Evolutionary conservation across 2,888 invertebrate species (phyloP).

Genomic region (Tanytarsus gracilentus): DNA sequence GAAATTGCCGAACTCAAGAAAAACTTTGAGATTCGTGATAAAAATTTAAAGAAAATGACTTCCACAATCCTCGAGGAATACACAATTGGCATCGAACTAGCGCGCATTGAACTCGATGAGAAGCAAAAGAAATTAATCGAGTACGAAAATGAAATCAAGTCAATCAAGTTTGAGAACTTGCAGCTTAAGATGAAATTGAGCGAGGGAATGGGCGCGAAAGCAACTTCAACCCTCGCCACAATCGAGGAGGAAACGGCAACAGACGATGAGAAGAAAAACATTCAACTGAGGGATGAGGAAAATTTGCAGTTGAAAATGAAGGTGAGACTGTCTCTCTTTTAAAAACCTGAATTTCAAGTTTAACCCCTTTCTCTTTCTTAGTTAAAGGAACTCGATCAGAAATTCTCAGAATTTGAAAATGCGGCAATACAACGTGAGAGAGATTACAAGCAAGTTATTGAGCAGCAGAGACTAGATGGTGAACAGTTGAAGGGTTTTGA

Average conservation of each 20-base stretch:
- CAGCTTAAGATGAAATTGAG: slow-evolving; percentile 20
- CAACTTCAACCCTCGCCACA: not conserved
- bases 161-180: slow-evolving; percentile 23
- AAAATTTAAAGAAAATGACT: slow-evolving; percentile 43
- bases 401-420: slow-evolving; percentile 15
- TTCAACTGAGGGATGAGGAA: slow-evolving; percentile 34
- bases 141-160: slow-evolving; percentile 9
- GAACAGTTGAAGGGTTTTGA: slow-evolving; percentile 18
- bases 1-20: slow-evolving; percentile 40
- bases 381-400: slow-evolving; percentile 20
- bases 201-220: not conserved
- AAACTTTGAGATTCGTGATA: slow-evolving; percentile 42
- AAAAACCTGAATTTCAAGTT: slow-evolving; percentile 27
- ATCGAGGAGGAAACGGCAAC: not conserved
- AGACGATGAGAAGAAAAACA: slow-evolving; percentile 22
- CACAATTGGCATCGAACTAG: slow-evolving; percentile 41
- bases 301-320: slow-evolving; percentile 31
- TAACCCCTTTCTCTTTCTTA: not conserved
- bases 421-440: slow-evolving; percentile 10
- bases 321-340: slow-evolving; percentile 32
- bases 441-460: slow-evolving; percentile 17
- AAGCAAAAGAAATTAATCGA: slow-evolving; percentile 33
- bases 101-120: slow-evolving; percentile 41
- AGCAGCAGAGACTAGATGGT: slow-evolving; percentile 7
- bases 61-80: slow-evolving; percentile 41